A percentile compares a stretch with the other conserved stretches of the same genome.
Conservation (phyloP, 1,140 invertebrate species). For the Oppia nitens region DNA sequence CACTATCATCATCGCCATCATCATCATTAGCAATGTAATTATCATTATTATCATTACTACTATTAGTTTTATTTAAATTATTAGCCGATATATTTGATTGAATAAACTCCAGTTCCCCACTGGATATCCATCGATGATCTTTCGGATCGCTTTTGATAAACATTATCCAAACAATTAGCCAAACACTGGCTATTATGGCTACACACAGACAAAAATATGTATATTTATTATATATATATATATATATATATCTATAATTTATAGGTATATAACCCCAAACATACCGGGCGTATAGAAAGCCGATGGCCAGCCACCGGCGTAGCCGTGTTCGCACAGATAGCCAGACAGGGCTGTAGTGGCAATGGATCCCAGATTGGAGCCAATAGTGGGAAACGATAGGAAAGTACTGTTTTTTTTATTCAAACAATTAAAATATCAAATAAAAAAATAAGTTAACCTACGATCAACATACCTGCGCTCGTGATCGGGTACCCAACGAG, state of each 20-base stretch:
- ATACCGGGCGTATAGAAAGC: slow-evolving; percentile 65
- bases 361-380: slow-evolving; percentile 22
- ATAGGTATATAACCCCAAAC: too few species aligned
- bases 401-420: slow-evolving; percentile 2
- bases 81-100: slow-evolving; percentile 36
- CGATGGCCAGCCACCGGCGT: slow-evolving; percentile 56
- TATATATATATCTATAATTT: too few species aligned
- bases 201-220: too few species aligned
- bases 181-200: slow-evolving; percentile 43
- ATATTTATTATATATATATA: too few species aligned
- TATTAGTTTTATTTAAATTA: too few species aligned
- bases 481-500: slow-evolving; percentile 22
- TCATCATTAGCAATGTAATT: too few species aligned
- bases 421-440: too few species aligned
- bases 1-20: neutral
- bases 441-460: too few species aligned
- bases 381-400: slow-evolving; percentile 2
- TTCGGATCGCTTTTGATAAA: slow-evolving; percentile 67
- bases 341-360: slow-evolving; percentile 23
- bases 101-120: slow-evolving; percentile 64
- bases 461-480: slow-evolving; percentile 13
- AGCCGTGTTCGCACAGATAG: slow-evolving; percentile 26
- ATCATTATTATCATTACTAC: too few species aligned
- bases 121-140: slow-evolving; percentile 63
- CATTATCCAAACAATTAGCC: slow-evolving; percentile 67